These are phyloP conservation scores for Lepus timidus DNA, from an alignment of 2,113 vertebrate species.

Conservation along the genomic window DNA sequence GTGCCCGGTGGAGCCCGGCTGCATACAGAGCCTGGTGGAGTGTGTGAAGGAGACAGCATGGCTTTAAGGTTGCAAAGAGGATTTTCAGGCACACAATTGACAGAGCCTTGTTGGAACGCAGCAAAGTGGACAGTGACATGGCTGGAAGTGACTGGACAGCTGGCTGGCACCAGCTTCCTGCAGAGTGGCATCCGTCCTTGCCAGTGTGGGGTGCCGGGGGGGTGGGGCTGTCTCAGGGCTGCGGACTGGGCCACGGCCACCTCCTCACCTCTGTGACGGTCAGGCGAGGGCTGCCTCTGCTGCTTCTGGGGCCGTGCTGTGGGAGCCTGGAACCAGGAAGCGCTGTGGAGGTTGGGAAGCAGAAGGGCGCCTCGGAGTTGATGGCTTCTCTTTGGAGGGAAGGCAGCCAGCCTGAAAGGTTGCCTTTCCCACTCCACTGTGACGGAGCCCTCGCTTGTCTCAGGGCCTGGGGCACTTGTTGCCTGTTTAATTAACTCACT, in stretches of 20 bases:
- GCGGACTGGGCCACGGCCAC: background rate
- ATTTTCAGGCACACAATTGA: background rate
- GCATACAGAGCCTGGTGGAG: background rate
- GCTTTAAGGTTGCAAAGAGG: background rate
- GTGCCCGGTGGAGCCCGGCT: background rate
- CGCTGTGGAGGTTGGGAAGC: background rate
- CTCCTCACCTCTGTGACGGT: background rate
- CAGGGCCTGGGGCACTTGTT: background rate
- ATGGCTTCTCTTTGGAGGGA: background rate
- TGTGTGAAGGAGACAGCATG: background rate
- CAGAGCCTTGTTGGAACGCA: background rate
- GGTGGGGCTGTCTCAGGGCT: background rate
- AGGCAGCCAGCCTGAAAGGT: background rate
- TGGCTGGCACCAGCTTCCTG: background rate
- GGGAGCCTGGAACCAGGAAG: background rate
- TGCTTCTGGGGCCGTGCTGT: background rate
- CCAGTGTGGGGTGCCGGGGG: too few species aligned
- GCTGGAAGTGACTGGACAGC: background rate
- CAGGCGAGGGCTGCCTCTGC: background rate
- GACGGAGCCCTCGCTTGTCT: background rate
- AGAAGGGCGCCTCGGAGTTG: background rate
- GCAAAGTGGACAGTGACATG: background rate
- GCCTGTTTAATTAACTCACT: constrained; percentile 10
- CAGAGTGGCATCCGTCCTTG: rapidly evolving
- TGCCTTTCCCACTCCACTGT: background rate